A percentile compares a stretch with the other conserved stretches of the same genome.
These are phyloP conservation scores for Myotis lucifugus DNA, from an alignment of 2,113 vertebrate genomes.

Conservation along the genomic window DNA sequence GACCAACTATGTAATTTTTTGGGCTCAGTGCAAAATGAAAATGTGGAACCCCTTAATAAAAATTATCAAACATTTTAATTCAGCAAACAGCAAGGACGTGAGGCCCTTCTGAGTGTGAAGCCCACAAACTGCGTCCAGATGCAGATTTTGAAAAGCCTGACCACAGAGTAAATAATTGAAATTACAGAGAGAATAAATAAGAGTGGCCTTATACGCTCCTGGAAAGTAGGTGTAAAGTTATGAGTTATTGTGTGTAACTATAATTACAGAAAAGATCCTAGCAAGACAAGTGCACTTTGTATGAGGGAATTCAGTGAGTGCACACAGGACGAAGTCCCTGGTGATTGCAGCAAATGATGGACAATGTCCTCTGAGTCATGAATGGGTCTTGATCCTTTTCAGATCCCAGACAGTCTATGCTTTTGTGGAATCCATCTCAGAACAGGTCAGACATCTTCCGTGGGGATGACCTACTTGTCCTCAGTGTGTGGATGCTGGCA, in stretches of 20 bases:
- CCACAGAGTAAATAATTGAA: neutral
- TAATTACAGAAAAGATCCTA: neutral
- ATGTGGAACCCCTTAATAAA: neutral
- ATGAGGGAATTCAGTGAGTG: neutral
- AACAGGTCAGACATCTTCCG: neutral
- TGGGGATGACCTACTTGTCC: neutral
- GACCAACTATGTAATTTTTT: neutral
- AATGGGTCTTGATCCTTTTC: neutral
- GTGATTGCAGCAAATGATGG: neutral
- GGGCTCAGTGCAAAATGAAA: conserved; percentile 5
- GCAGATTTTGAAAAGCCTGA: neutral
- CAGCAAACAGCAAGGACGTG: neutral
- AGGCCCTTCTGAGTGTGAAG: neutral
- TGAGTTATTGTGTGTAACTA: neutral
- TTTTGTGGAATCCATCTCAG: neutral
- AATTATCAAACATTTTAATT: neutral
- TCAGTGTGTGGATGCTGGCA: neutral
- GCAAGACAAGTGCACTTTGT: neutral
- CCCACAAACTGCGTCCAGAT: neutral
- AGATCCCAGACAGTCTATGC: neutral
- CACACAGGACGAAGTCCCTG: neutral
- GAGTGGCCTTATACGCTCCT: neutral
- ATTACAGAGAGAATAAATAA: neutral
- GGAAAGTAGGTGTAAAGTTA: neutral
- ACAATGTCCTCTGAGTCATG: neutral